These are phyloP conservation scores for Drosophila mayaguana DNA, from an alignment of 2,888 invertebrate species.

Conservation along the genomic window DNA sequence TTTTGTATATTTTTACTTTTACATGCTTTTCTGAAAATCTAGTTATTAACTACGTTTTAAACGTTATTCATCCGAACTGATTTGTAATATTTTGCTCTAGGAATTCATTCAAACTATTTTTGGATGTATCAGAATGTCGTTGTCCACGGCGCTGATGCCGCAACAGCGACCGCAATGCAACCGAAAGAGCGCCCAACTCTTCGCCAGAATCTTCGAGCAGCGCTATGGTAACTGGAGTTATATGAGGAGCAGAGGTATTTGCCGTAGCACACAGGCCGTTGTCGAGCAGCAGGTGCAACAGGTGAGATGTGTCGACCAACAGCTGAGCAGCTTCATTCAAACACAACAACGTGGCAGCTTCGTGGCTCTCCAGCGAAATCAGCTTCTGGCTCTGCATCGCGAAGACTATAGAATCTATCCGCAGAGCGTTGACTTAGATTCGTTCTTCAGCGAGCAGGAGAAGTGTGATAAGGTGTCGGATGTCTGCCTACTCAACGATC, in stretches of 20 bases:
- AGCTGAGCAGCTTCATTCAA: slow-evolving; percentile 13
- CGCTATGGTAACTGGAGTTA: slow-evolving; percentile 35
- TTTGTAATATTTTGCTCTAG: slow-evolving; percentile 14
- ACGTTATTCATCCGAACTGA: slow-evolving; percentile 20
- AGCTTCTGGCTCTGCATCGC: slow-evolving; percentile 7
- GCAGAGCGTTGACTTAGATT: slow-evolving; percentile 66
- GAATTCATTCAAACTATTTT: slow-evolving; percentile 19
- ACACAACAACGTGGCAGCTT: slow-evolving; percentile 20
- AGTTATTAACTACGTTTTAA: background rate
- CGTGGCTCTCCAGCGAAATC: slow-evolving; percentile 24
- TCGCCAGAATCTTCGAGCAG: slow-evolving; percentile 43
- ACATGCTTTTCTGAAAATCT: background rate
- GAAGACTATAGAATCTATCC: slow-evolving; percentile 74
- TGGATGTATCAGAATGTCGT: slow-evolving; percentile 40
- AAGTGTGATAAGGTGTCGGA: slow-evolving; percentile 76
- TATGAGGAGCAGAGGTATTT: slow-evolving; percentile 44
- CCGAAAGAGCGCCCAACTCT: slow-evolving; percentile 31
- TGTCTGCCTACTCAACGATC: slow-evolving; percentile 81
- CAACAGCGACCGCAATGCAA: slow-evolving; percentile 34
- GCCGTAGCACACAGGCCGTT: slow-evolving; percentile 3
- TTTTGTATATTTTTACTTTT: background rate
- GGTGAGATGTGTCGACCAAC: slow-evolving; percentile 31
- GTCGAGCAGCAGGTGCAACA: slow-evolving; percentile 21
- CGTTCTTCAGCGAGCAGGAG: slow-evolving; percentile 70
- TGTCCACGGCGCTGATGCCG: slow-evolving; percentile 50